phyloP scores from a whole-genome alignment of 1,140 invertebrate species.

The Ericerus pela region DNA sequence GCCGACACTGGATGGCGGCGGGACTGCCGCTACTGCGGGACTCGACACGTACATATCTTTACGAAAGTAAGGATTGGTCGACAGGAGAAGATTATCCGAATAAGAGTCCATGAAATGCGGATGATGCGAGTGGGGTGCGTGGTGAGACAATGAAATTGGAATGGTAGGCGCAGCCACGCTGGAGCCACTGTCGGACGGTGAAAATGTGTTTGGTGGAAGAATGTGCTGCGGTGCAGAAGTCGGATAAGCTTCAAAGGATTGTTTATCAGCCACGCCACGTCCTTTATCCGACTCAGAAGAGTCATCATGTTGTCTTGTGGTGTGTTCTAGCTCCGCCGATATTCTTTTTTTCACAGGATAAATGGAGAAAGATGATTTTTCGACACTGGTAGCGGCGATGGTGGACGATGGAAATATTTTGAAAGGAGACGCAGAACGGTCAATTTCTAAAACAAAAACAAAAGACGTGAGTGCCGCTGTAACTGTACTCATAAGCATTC shows the following conservation, averaged over 20 bases:
- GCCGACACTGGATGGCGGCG: not conserved
- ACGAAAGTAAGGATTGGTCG: not conserved
- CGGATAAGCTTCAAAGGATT: too few species aligned
- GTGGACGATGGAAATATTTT: not conserved
- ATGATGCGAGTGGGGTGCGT: not conserved
- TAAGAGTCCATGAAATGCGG: not conserved
- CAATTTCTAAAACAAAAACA: not conserved
- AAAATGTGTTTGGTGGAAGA: not conserved
- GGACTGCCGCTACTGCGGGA: not conserved
- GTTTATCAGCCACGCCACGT: constrained; percentile 20
- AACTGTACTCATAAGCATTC: too few species aligned
- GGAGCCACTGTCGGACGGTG: not conserved
- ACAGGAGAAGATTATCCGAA: not conserved
- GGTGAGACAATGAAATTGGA: not conserved
- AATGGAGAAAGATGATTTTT: constrained; percentile 19
- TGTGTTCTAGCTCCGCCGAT: constrained; percentile 36
- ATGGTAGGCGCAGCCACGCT: not conserved
- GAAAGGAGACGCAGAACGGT: not conserved
- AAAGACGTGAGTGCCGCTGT: too few species aligned
- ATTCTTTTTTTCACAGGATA: constrained; percentile 40
- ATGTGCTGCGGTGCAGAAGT: constrained; percentile 22
- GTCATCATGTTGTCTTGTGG: constrained; percentile 9
- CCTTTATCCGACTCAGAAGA: constrained; percentile 19
- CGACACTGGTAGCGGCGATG: not conserved
- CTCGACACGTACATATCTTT: not conserved